Base-by-base conservation (phyloP, 2,797 vertebrate genomes). In the Euthynnus affinis region DNA sequence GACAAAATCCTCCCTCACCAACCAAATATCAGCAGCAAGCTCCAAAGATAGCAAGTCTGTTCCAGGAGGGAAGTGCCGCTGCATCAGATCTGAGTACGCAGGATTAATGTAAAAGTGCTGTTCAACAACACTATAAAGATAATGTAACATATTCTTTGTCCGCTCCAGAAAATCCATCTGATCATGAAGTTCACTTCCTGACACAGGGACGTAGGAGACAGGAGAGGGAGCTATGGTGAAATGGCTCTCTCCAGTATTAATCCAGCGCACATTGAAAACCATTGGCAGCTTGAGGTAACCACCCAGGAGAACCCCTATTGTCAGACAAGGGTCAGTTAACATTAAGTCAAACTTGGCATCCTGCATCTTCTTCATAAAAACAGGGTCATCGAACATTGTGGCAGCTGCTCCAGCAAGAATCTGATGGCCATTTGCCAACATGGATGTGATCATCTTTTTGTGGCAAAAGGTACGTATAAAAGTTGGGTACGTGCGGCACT, bases 201-300 rank as follows among this genome's bases (percentile, higher is more conserved):
- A 7, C 13, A 92, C 51, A 0, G 94, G 93, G 9, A 94, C 61
- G 29, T 93, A 94, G 8, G 94, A 95, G 42, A 89, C 6, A 5
- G 91, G 94, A 40, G 93, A 94, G 1, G 85, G 93, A 3, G 93
- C 93, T 1, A 92, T 80, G 20, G 66, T 62, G 2, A 88, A 87
- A 62, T 89, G 94, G 13, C 67, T 76, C 5, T 95, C 92, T 1
- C 92, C 93, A 3, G 0, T 84, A 44, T 93, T 93, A 1, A 92
- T 85, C 92, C 92, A 95, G 34, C 90, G 91, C 18, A 91, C 92
- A 20, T 93, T 94, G 44, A 80, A 93, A 77, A 95, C 88, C 85
- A 92, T 87, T 0, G 93, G 94, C 46, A 94, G 70, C 40, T 92
- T 81, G 14, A 95, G 91, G 66, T 90, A 93, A 63, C 71, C 72